Evolutionary conservation across 37 sponge, comb jelly and placozoan genomes (phyloP), one percentile per base, ranked within the genome.

Genomic region (Diacarnus erythraeanus): DNA sequence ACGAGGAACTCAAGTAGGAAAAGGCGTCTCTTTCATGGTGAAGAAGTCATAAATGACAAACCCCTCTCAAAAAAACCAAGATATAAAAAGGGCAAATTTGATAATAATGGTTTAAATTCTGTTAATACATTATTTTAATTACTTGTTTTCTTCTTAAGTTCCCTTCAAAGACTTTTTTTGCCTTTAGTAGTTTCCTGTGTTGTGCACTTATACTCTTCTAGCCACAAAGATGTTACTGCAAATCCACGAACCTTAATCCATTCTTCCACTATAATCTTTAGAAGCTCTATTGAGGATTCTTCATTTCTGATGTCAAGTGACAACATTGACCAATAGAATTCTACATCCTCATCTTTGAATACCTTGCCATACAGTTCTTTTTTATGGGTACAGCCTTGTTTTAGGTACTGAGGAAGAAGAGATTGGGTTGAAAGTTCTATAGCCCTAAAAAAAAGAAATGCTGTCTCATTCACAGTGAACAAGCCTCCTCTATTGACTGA

Each of bases 401-500:
- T 72, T 5, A 42, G 43, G 6, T 42, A 26, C 27, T 72, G 41
- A 22, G 72, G 41, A 31, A 76, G 40, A 27, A 47, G 26, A 36
- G 22, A 27, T 38, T 54, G 57, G 27, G 47, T 26, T 27, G 17
- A 57, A 12, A 76, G 34, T 60, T 76, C 84, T 3, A 76, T 37
- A 54, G 31, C 74, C 17, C 40, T 2, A 59, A 84, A 84, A 39
- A 74, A 43, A 21, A 34, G 56, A 58, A 31, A 74, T 21, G 63
- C 31, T 1, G 37, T 27, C 36, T 84, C 84, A 75, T 76, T 76
- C 29, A 84, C 57, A 27, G 68, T 43, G 67, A 84, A 84, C 38
- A 84, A 66, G 2, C 84, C 84, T 64, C 84, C 84, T n/a, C 77
- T 47, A 30, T 84, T 76, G 22, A 84, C 77, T 36, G 12, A 36